Base-by-base conservation (phyloP, 2,888 invertebrate species). In the Megastigmus dorsalis region DNA sequence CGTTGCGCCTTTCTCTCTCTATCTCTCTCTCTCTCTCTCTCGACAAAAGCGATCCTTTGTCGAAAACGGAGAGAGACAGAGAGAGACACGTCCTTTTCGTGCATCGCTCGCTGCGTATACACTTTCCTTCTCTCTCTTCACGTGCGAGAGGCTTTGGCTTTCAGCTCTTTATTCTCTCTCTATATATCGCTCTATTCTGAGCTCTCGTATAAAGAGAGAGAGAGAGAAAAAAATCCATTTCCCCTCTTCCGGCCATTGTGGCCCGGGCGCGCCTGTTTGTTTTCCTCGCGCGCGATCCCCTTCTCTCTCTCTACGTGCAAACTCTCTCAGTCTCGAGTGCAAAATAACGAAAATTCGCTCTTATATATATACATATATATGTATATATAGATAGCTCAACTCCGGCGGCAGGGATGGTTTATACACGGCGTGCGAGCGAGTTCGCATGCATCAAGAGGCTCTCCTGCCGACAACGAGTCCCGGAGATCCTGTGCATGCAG, bases 1-100 rank as follows among this genome's bases (percentile, higher is more conserved):
- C 80, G 80, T 81, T 82, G 79, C 62, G 66, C 28, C 67, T 43
- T 54, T 54, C 18, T 70, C 63, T 33, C 70, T 30, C 67, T 62
- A 48, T 60, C 52, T 45, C 50, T 62, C 41, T 54, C 41, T 13
- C 33, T 30, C 65, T 54, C 73, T 57, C 65, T 43, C n/a, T n/a
- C 36, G 28, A 65, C 36, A 33, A 41, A 28, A 30, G 30, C 50
- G 50, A 33, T 13, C 9, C 67, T 67, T 67, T 67, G 67, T 67
- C 38, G 20, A 38, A 6, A 30, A n/a, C 30, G 18, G 20, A 23
- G 36, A 20, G 30, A 20, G 38, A 20, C 18, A 20, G 38, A 23
- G 38, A 52, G 26, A 7, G 36, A 13, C 23, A 54, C 50, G 66
- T 55, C 55, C 55, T 38, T 52, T 48, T 62, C 48, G n/a, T n/a